Percentiles rank a stretch among this genome's conserved stretches.
Conservation (phyloP, 2,113 vertebrate species). For the Parus major region DNA sequence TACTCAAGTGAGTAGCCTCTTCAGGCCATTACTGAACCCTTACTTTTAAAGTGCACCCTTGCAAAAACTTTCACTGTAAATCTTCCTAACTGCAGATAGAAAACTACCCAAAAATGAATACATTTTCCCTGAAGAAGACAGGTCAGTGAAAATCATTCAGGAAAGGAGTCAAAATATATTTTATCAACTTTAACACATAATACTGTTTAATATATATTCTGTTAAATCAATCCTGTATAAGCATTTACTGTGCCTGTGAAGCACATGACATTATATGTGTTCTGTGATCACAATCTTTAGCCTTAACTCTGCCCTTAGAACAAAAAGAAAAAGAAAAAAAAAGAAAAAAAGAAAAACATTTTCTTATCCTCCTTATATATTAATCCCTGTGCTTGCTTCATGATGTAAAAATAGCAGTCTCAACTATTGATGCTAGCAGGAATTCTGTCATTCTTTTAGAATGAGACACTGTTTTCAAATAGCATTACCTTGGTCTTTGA, state of each 20-base stretch:
- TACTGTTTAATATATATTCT: neutral
- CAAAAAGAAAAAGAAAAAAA: neutral
- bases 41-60: neutral
- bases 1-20: neutral
- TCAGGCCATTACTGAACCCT: neutral
- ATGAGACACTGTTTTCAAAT: neutral
- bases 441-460: neutral
- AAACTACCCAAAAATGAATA: neutral
- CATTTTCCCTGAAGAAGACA: neutral
- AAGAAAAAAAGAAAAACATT: neutral
- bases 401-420: neutral
- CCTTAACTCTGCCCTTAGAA: neutral
- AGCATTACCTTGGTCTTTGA: neutral
- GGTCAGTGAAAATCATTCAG: neutral
- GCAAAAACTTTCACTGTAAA: neutral
- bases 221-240: neutral
- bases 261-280: neutral
- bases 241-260: neutral
- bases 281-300: neutral
- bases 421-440: neutral
- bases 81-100: neutral
- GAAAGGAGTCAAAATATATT: neutral
- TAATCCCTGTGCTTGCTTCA: neutral
- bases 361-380: neutral
- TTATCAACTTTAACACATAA: neutral